Evolutionary conservation across 1,140 invertebrate species (phyloP).

Genomic region (Drosophila oshimai): DNA sequence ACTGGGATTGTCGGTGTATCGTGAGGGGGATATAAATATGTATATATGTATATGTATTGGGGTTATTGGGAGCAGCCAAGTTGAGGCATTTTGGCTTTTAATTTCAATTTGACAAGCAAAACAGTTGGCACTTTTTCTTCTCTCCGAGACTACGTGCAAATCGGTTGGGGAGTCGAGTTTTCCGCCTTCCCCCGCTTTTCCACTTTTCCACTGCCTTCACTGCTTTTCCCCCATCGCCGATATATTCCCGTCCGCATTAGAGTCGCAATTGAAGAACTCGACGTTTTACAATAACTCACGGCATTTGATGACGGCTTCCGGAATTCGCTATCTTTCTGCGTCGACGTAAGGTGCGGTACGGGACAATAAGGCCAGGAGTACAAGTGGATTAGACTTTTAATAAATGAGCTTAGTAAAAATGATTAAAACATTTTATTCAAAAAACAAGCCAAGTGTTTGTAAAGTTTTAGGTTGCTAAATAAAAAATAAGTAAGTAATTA

Average conservation of each 20-base stretch:
- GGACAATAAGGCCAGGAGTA: not conserved
- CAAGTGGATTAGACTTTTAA: too few relatives aligned
- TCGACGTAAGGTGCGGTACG: conserved; percentile 6
- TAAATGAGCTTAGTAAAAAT: too few relatives aligned
- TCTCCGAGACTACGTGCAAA: conserved; percentile 16
- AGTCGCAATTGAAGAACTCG: conserved; percentile 31
- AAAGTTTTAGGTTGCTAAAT: too few relatives aligned
- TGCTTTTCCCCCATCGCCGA: not conserved
- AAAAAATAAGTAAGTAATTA: too few relatives aligned
- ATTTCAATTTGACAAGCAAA: conserved; percentile 79
- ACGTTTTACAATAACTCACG: conserved; percentile 73
- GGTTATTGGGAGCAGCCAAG: conserved; percentile 7
- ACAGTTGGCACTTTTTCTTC: conserved; percentile 60
- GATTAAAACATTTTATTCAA: too few relatives aligned
- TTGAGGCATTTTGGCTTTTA: conserved; percentile 71
- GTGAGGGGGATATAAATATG: not conserved
- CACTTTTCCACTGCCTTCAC: not conserved
- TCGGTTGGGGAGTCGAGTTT: conserved; percentile 26
- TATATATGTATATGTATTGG: not conserved
- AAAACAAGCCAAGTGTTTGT: too few relatives aligned
- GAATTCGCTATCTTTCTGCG: conserved; percentile 16
- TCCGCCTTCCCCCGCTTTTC: not conserved
- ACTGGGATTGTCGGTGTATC: conserved; percentile 5
- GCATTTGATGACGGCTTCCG: conserved; percentile 68
- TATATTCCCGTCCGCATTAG: conserved; percentile 19